Percentiles rank a stretch among this genome's conserved stretches.
These are phyloP conservation scores for Serilophus lunatus DNA, from an alignment of 2,113 vertebrate species.

Conservation along the genomic window DNA sequence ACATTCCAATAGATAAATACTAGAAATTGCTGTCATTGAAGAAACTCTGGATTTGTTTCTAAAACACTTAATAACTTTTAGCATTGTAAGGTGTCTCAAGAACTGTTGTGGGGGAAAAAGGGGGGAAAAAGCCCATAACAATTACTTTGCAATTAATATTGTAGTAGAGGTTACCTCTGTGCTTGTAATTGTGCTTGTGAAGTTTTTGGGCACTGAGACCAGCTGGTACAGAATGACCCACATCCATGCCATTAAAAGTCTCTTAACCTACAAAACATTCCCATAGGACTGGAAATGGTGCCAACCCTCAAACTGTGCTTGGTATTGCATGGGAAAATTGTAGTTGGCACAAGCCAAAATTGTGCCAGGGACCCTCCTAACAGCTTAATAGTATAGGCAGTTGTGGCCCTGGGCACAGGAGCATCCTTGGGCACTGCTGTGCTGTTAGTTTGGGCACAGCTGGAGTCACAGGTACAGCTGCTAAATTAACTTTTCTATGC, in stretches of 20 bases:
- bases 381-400: not conserved
- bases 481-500: not conserved
- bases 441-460: not conserved
- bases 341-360: not conserved
- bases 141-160: not conserved
- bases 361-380: not conserved
- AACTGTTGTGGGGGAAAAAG: not conserved
- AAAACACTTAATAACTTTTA: not conserved
- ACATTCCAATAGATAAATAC: not conserved
- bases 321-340: not conserved
- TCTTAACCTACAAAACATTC: conserved; percentile 41
- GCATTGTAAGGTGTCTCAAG: not conserved
- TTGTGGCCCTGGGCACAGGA: not conserved
- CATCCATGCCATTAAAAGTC: conserved; percentile 24
- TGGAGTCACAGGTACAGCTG: not conserved
- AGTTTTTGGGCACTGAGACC: not conserved
- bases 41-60: not conserved
- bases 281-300: not conserved
- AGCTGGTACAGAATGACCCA: conserved; percentile 10
- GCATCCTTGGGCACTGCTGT: not conserved
- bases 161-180: not conserved
- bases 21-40: not conserved
- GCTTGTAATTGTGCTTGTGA: not conserved
- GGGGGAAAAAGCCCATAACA: too few relatives aligned
- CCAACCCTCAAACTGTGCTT: conserved; percentile 40